Evolutionary conservation across 2,797 vertebrate genomes (phyloP).

Genomic region (Lates japonicus): DNA sequence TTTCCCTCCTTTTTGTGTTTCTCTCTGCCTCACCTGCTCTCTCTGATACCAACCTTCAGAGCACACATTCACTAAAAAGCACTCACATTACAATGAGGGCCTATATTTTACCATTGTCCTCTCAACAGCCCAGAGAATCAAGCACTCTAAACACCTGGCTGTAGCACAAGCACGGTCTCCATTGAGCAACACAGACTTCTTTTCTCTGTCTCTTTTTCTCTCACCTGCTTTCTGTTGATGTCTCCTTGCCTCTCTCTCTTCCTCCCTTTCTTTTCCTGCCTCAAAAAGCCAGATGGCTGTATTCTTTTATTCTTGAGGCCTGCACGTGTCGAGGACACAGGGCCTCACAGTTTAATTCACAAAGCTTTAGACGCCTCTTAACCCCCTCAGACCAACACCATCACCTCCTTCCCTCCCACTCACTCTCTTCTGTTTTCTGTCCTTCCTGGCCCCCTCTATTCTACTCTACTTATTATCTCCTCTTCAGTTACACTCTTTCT

Average conservation of each 20-base stretch:
- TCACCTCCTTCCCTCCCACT: conserved; percentile 34
- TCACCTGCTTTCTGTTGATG: conserved; percentile 16
- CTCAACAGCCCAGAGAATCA: conserved; percentile 27
- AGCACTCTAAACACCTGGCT: conserved; percentile 40
- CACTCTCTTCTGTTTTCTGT: conserved; percentile 39
- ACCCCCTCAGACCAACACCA: conserved; percentile 64
- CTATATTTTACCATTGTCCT: neutral
- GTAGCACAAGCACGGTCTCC: neutral
- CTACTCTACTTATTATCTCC: conserved; percentile 57
- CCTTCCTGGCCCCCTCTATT: conserved; percentile 42
- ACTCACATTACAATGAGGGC: conserved; percentile 26
- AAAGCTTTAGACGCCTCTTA: conserved; percentile 72
- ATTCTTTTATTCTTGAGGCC: conserved; percentile 78
- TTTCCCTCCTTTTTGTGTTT: neutral
- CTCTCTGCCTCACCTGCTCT: neutral
- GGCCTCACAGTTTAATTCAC: conserved; percentile 85
- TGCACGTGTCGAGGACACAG: conserved; percentile 86
- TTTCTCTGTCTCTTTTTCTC: conserved; percentile 16
- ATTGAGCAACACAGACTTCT: conserved; percentile 6
- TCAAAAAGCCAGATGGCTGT: conserved; percentile 83
- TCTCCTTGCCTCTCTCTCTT: conserved; percentile 19
- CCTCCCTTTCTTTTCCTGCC: conserved; percentile 31
- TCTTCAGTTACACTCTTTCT: conserved; percentile 42
- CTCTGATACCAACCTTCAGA: conserved; percentile 12
- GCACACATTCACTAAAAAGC: neutral